A percentile compares a stretch with the other conserved stretches of the same genome.
These are phyloP conservation scores for Bicyclus anynana DNA, from an alignment of 1,140 invertebrate genomes.

Conservation along the genomic window DNA sequence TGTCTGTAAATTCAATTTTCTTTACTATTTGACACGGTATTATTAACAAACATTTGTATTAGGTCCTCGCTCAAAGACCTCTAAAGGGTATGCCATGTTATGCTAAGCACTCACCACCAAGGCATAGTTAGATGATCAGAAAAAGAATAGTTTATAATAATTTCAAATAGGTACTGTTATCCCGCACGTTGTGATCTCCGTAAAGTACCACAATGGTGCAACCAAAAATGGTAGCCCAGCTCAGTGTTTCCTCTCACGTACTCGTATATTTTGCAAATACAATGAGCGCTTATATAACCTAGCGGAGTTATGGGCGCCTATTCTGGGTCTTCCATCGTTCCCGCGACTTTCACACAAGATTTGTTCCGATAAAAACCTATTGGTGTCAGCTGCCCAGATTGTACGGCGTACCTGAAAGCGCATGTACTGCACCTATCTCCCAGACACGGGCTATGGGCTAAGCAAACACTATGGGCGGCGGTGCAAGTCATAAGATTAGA, in stretches of 20 bases:
- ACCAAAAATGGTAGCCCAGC: background rate
- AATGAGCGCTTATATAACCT: constrained; percentile 16
- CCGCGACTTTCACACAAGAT: constrained; percentile 70
- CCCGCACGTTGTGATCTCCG: too few relatives aligned
- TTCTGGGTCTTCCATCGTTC: constrained; percentile 36
- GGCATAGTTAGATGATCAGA: too few relatives aligned
- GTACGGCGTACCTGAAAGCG: constrained; percentile 66
- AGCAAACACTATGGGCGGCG: constrained; percentile 50
- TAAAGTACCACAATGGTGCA: background rate
- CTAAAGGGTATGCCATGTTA: too few relatives aligned
- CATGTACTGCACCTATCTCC: constrained; percentile 71
- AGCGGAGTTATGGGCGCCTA: constrained; percentile 20
- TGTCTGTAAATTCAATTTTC: too few relatives aligned
- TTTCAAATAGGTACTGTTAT: too few relatives aligned
- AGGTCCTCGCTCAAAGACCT: too few relatives aligned
- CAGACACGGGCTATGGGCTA: constrained; percentile 67
- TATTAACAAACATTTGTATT: too few relatives aligned
- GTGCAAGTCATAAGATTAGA: constrained; percentile 23
- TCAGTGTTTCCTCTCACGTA: background rate
- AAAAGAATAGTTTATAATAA: too few relatives aligned
- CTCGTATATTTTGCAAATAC: constrained; percentile 4
- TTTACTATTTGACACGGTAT: too few relatives aligned
- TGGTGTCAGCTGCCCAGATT: constrained; percentile 69
- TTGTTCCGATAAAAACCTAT: constrained; percentile 70
- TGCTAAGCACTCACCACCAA: too few relatives aligned